Percentiles rank a stretch among this genome's conserved stretches.
Conservation (phyloP, 2,113 vertebrate genomes). For the Odocoileus virginianus region DNA sequence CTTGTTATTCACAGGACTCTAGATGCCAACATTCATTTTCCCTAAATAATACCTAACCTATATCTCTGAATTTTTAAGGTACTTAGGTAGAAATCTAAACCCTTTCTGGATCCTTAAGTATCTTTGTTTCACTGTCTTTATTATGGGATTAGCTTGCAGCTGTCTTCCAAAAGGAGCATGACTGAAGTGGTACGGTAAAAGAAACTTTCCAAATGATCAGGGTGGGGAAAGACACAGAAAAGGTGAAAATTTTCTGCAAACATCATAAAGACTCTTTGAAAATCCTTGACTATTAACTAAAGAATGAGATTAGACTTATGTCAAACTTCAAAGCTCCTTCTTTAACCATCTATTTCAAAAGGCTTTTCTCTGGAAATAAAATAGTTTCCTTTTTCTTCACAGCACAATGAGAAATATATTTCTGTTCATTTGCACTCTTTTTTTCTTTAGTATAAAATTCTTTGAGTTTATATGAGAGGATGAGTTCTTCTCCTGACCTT, state of each 20-base stretch:
- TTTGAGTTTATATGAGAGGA: conserved; percentile 25
- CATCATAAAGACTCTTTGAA: conserved; percentile 63
- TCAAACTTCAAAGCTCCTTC: conserved; percentile 67
- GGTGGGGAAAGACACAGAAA: not conserved
- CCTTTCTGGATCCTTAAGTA: not conserved
- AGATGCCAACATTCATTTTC: not conserved
- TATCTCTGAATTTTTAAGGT: not conserved
- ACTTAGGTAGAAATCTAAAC: conserved; percentile 1
- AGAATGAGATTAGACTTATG: conserved; percentile 65
- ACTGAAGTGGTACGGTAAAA: not conserved
- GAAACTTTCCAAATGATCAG: conserved; percentile 52
- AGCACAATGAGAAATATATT: conserved; percentile 50
- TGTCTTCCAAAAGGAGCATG: conserved; percentile 20
- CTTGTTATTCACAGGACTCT: not conserved
- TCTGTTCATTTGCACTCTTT: conserved; percentile 45
- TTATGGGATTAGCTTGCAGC: conserved; percentile 21
- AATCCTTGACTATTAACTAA: conserved; percentile 63
- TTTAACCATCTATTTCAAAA: conserved; percentile 59
- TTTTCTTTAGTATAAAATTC: not conserved
- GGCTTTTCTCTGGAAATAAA: conserved; percentile 53
- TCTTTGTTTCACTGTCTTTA: conserved; percentile 26
- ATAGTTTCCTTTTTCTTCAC: conserved; percentile 51
- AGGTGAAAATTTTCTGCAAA: conserved; percentile 25
- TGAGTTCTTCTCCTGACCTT: conserved; percentile 35
- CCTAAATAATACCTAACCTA: not conserved